These are phyloP conservation scores for Craterocephalus amniculus DNA, from an alignment of 2,797 vertebrate genomes.

Conservation along the genomic window DNA sequence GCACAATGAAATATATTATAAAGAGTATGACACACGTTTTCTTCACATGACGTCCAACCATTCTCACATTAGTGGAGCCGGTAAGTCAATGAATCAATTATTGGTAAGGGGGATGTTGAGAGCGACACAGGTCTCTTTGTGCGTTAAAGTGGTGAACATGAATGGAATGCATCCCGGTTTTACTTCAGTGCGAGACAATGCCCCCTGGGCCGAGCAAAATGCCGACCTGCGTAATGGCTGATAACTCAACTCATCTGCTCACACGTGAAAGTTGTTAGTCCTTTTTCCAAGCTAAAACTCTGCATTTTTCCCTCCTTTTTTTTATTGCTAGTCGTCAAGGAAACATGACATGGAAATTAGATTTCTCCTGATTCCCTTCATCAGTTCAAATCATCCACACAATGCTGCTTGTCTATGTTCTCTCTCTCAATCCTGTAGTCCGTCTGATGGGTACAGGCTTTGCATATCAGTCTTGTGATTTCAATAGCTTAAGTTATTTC, in stretches of 20 bases:
- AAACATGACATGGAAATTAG: slow-evolving; percentile 62
- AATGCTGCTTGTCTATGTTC: slow-evolving; percentile 47
- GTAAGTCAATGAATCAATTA: slow-evolving; percentile 66
- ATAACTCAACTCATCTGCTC: slow-evolving; percentile 45
- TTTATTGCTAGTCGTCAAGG: slow-evolving; percentile 53
- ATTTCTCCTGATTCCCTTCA: slow-evolving; percentile 67
- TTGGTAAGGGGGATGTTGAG: slow-evolving; percentile 15
- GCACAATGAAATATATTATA: not conserved
- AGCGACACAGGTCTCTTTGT: slow-evolving; percentile 63
- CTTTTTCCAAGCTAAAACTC: slow-evolving; percentile 16
- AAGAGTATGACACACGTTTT: slow-evolving; percentile 8
- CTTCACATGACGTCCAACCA: slow-evolving; percentile 59
- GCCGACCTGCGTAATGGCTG: slow-evolving; percentile 2
- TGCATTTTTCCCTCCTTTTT: slow-evolving; percentile 7
- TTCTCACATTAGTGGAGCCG: slow-evolving; percentile 51
- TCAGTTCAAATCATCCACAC: slow-evolving; percentile 41
- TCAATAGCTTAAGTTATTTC: slow-evolving; percentile 11
- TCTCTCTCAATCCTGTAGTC: slow-evolving; percentile 22
- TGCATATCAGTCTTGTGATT: slow-evolving; percentile 58
- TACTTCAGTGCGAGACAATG: slow-evolving; percentile 47
- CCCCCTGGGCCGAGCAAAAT: slow-evolving; percentile 12
- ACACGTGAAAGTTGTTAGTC: slow-evolving; percentile 63
- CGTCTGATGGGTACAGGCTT: slow-evolving; percentile 8
- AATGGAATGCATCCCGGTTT: slow-evolving; percentile 49
- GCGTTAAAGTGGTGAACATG: slow-evolving; percentile 19